Evolutionary conservation across 1,140 invertebrate genomes (phyloP).

Genomic region (Achroia grisella): DNA sequence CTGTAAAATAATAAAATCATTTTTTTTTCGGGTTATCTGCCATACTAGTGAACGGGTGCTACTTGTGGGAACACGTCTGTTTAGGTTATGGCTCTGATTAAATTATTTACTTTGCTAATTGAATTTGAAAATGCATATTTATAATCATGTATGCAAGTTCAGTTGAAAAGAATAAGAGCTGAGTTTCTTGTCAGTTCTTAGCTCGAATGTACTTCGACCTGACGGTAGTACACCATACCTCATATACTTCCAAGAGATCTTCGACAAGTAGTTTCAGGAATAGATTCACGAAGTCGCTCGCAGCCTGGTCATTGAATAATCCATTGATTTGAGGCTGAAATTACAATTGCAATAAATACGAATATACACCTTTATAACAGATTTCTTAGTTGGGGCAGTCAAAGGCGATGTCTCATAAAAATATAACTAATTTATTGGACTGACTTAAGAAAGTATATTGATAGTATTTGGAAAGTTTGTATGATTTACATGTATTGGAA

Average conservation of each 20-base stretch:
- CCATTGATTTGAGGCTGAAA: conserved; percentile 24
- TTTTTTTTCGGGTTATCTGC: no score
- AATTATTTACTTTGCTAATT: background rate
- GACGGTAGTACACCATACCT: conserved; percentile 9
- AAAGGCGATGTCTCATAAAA: no score
- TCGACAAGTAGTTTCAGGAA: conserved; percentile 19
- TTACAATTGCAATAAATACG: background rate
- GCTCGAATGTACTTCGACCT: background rate
- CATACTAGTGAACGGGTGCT: no score
- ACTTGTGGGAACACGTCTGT: no score
- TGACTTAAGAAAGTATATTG: no score
- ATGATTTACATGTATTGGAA: no score
- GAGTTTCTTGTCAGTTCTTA: no score
- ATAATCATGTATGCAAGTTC: background rate
- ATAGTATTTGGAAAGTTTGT: no score
- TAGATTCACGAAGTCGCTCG: conserved; percentile 19
- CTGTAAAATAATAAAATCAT: background rate
- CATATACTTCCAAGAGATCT: conserved; percentile 18
- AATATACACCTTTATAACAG: no score
- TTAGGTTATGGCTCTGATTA: no score
- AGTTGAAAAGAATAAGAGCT: background rate
- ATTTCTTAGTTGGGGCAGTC: no score
- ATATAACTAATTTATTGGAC: no score
- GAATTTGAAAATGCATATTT: background rate
- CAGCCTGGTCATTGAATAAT: conserved; percentile 13